Evolutionary conservation across 2,113 vertebrate species (phyloP), one percentile per base, ranked within the genome.

Genomic region (Oenanthe melanoleuca): DNA sequence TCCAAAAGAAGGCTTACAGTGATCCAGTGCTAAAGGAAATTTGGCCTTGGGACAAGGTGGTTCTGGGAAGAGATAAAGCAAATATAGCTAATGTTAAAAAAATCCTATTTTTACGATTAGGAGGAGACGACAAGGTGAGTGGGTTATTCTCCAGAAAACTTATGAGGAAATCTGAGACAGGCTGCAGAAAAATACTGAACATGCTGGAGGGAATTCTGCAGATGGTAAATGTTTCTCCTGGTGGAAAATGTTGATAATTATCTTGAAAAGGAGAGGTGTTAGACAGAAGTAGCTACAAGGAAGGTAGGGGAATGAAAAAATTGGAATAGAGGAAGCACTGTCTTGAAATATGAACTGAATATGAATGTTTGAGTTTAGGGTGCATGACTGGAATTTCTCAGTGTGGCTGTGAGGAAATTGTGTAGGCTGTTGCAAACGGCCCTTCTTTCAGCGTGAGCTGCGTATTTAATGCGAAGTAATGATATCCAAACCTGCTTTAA

Each of bases 361-460:
- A 24, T 50, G 53, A 88, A 65, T 61, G 9, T 80, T 89, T 82
- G 40, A 49, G 6, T 91, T 91, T 91, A 53, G 38, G 50, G 21
- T 66, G 14, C 71, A 19, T 38, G 50, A 59, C 55, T 88, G 63
- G 49, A 65, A 77, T 86, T 79, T 90, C 75, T 75, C 56, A 11
- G 21, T 12, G 67, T 69, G 42, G 34, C 45, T 81, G 55, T 50
- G 64, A 90, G 53, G 79, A 92, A 94, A 49, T 72, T 56, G 40
- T 85, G 89, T 89, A 64, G 85, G 78, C 70, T 87, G 72, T 55
- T 92, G 81, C 70, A 94, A 93, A 94, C 69, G 73, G 61, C 70
- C 45, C 78, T 91, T 75, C 69, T 70, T 75, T 84, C 55, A 63
- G 52, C 57, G 22, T 59, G 44, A 80, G 61, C 42, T 78, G 65